These are phyloP conservation scores for Oophaga pumilio DNA, from an alignment of 2,113 vertebrate genomes.

Conservation along the genomic window DNA sequence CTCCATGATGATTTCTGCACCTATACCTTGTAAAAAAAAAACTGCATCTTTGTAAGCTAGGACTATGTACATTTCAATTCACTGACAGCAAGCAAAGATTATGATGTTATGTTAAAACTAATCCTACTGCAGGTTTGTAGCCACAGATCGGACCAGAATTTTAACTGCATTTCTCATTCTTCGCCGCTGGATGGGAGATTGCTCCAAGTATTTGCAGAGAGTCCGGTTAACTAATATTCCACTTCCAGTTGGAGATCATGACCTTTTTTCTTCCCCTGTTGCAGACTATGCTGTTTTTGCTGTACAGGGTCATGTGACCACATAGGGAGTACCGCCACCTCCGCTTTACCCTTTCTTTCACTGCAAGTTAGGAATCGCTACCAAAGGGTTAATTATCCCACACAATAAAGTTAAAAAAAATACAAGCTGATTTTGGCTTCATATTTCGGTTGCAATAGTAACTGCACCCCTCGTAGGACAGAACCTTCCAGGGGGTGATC, in stretches of 20 bases:
- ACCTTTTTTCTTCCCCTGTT: neutral
- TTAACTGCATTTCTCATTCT: neutral
- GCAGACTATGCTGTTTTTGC: neutral
- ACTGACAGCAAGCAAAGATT: neutral
- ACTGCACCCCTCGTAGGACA: neutral
- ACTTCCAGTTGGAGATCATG: neutral
- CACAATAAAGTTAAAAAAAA: too few species aligned
- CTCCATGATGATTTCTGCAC: neutral
- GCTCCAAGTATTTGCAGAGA: neutral
- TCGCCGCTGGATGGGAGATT: neutral
- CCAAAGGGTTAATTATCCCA: neutral
- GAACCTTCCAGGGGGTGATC: neutral
- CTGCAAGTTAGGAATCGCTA: neutral
- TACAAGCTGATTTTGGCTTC: neutral
- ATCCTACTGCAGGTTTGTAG: neutral
- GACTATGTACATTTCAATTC: neutral
- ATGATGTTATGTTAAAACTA: neutral
- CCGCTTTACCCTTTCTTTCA: conserved; percentile 15
- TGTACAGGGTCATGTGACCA: conserved; percentile 1
- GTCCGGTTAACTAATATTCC: neutral
- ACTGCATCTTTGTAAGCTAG: neutral
- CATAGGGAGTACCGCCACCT: neutral
- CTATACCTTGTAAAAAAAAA: neutral
- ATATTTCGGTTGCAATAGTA: neutral
- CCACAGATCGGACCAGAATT: neutral